Evolutionary conservation across 92 coral and sea anemone species (phyloP).

Genomic region (Umimayanthus kanabou): DNA sequence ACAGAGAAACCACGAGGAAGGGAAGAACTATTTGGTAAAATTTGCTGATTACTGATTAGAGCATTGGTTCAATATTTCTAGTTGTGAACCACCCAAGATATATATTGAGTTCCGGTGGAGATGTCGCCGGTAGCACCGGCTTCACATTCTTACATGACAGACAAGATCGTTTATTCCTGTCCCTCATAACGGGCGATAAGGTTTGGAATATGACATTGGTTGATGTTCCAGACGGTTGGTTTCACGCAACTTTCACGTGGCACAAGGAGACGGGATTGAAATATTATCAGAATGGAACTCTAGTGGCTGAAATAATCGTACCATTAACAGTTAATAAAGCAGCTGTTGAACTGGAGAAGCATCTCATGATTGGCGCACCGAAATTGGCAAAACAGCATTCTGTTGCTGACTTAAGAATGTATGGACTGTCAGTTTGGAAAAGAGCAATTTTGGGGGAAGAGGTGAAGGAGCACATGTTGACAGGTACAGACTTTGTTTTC

Average conservation of each 20-base stretch:
- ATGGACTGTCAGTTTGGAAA: conserved; percentile 21
- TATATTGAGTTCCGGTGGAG: conserved; percentile 21
- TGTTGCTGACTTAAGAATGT: conserved; percentile 13
- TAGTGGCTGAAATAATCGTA: background rate
- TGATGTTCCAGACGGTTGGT: conserved; percentile 21
- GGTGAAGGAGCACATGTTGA: background rate
- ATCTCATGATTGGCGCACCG: conserved; percentile 8
- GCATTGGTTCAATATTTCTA: background rate
- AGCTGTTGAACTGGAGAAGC: background rate
- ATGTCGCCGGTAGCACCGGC: background rate
- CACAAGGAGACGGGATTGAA: background rate
- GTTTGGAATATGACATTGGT: background rate
- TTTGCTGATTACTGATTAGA: too few relatives aligned
- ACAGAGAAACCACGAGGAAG: too few relatives aligned
- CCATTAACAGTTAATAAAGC: background rate
- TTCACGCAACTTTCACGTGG: conserved; percentile 23
- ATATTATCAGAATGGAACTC: conserved; percentile 28
- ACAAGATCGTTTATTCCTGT: background rate
- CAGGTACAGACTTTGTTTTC: background rate
- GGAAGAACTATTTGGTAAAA: too few relatives aligned
- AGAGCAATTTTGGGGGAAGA: conserved; percentile 1
- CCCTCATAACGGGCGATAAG: background rate
- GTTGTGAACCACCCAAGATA: background rate
- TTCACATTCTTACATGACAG: background rate
- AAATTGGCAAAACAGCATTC: background rate